Percentiles rank a stretch among this genome's conserved stretches.
phyloP scores from a whole-genome alignment of 2,113 vertebrate species.

The Oreochromis spilurus region DNA sequence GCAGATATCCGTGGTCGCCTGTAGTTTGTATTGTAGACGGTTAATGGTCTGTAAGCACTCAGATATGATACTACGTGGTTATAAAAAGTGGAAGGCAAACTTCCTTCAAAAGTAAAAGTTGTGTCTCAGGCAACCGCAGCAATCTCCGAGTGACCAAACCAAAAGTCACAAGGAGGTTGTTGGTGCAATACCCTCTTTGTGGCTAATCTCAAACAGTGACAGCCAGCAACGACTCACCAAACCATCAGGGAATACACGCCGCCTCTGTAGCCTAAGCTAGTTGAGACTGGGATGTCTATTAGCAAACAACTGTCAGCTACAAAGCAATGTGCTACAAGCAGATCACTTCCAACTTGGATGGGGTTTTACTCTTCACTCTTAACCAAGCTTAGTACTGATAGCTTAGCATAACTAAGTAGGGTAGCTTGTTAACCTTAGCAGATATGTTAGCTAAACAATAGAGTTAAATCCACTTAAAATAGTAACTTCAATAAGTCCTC shows the following conservation, averaged over 20 bases:
- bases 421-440: neutral
- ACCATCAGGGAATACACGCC: accelerated
- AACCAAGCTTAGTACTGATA: neutral
- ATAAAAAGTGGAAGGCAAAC: neutral
- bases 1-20: neutral
- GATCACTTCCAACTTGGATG: neutral
- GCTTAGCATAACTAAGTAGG: neutral
- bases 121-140: no score
- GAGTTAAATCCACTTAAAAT: neutral
- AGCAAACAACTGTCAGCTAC: neutral
- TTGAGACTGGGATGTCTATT: neutral
- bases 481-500: neutral
- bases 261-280: neutral
- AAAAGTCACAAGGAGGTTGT: neutral
- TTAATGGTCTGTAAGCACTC: neutral
- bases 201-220: neutral
- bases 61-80: neutral
- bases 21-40: neutral
- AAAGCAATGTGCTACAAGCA: neutral
- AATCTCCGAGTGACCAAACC: neutral
- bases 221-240: neutral
- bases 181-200: neutral
- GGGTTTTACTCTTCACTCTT: neutral
- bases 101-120: neutral
- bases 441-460: neutral